Evolutionary conservation across 2,888 invertebrate species (phyloP).

Genomic region (Stegophylla sp.): DNA sequence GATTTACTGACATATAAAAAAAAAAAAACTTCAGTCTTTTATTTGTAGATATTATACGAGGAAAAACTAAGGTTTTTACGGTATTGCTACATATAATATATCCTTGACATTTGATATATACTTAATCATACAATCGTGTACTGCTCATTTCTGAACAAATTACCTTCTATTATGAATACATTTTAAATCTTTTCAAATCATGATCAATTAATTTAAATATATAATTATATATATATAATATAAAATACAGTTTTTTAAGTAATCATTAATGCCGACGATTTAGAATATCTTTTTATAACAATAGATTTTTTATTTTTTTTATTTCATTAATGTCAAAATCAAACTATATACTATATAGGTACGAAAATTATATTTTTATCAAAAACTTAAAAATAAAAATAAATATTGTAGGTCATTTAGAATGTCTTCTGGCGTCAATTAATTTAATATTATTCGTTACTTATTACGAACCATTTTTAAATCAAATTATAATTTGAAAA

Average conservation of each 20-base stretch:
- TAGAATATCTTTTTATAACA: background rate
- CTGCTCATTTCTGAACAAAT: background rate
- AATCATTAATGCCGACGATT: too few relatives aligned
- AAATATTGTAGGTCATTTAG: too few relatives aligned
- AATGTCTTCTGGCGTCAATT: too few relatives aligned
- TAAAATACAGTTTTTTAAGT: too few relatives aligned
- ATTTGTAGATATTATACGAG: too few relatives aligned
- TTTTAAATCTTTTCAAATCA: background rate
- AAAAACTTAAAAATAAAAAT: too few relatives aligned
- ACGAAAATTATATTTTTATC: too few relatives aligned
- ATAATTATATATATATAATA: background rate
- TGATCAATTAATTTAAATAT: background rate
- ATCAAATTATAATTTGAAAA: background rate
- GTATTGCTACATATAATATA: slow-evolving; percentile 13
- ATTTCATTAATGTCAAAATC: too few relatives aligned
- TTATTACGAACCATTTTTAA: background rate
- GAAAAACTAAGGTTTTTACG: background rate
- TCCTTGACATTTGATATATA: slow-evolving; percentile 25
- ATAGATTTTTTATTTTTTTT: background rate
- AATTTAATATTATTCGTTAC: too few relatives aligned
- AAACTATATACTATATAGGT: too few relatives aligned
- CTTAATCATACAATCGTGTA: background rate
- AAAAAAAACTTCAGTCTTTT: too few relatives aligned
- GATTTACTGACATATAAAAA: background rate
- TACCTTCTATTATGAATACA: background rate